phyloP scores from a whole-genome alignment of 2,797 vertebrate genomes.

The Aselliscus stoliczkanus region DNA sequence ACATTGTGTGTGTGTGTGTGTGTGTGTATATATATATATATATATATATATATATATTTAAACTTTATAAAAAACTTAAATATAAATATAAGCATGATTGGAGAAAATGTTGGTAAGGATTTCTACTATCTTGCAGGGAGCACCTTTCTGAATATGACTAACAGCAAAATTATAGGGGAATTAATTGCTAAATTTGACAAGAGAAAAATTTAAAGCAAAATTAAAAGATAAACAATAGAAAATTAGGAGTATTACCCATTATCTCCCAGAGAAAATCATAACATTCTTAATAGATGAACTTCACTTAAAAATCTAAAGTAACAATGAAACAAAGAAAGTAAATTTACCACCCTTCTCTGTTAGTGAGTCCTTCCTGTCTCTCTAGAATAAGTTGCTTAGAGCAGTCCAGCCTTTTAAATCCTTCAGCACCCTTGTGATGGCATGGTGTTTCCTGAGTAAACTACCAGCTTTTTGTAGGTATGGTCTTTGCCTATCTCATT shows the following conservation, averaged over 20 bases:
- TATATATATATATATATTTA: too few relatives aligned
- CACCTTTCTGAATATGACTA: background rate
- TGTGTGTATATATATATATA: too few relatives aligned
- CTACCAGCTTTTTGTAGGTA: background rate
- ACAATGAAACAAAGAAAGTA: background rate
- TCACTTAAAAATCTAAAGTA: background rate
- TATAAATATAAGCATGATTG: background rate
- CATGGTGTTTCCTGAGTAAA: background rate
- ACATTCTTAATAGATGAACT: background rate
- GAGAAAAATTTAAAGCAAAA: background rate
- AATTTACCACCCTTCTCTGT: background rate
- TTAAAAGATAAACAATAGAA: background rate
- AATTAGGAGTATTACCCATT: background rate
- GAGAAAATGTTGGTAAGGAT: background rate
- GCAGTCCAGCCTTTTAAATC: background rate
- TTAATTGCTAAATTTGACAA: background rate
- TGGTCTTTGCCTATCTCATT: background rate
- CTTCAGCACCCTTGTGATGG: background rate
- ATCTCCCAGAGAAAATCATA: background rate
- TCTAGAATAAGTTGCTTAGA: background rate
- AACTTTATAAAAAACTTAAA: background rate
- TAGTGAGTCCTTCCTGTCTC: background rate
- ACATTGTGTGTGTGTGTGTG: background rate
- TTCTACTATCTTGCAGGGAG: background rate
- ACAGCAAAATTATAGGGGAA: background rate